Base-by-base conservation (phyloP, 2,113 vertebrate species). In the Fulica atra region DNA sequence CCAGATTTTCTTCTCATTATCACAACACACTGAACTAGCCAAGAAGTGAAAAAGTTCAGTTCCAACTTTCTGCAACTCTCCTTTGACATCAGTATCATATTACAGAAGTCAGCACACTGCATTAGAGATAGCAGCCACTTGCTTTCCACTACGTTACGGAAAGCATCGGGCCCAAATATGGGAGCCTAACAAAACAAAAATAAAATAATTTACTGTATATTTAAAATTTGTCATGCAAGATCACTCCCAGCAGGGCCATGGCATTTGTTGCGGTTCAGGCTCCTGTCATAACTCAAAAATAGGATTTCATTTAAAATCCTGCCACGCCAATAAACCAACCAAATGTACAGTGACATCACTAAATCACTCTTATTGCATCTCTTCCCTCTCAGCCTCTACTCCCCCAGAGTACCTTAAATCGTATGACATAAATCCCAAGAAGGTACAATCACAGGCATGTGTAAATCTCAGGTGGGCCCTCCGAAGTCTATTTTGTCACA, bases 1-100 rank as follows among this genome's bases (percentile, higher is more conserved):
- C 26, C 71, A 95, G 40, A 83, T 86, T 96, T 89, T 95, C 77
- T 94, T 96, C 83, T 94, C 94, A 88, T 87, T 96, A 96, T 92
- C 8, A 5, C 50, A 92, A 77, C 13, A 60, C 4, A 10, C 20
- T 69, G 65, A 96, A 84, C 44, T 46, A 81, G 92, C 76, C 86
- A 83, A 82, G 44, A 93, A 91, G 65, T 87, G 21, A 82, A 91
- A 81, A 91, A 91, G 80, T 92, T 87, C 42, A 73, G 51, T 86
- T 76, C 61, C 54, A 63, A 71, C 68, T 87, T 85, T 79, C n/a
- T 33, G 69, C 13, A 61, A 53, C 69, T 77, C 65, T 81, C 48
- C 46, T 31, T 86, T 50, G 31, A 44, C 28, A 33, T 65, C 84
- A 83, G 56, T 65, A 83, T 81, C 89, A 70, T 0, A 0, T 89